Conservation (phyloP, 2,888 invertebrate species). For the Euspilapteryx auroguttella region DNA sequence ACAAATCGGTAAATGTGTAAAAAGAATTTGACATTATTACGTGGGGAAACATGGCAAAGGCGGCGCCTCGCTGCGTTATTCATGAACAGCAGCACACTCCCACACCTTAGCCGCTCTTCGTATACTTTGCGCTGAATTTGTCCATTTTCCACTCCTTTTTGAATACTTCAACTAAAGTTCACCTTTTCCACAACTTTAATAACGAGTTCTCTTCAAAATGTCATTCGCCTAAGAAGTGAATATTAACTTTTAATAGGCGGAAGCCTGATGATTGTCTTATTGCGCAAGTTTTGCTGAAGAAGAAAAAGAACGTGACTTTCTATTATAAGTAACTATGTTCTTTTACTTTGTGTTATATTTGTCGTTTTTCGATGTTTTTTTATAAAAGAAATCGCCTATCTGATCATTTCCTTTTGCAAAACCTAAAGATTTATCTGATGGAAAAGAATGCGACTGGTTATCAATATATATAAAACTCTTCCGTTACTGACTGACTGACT, state of each 20-base stretch:
- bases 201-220: conserved; percentile 2
- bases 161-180: conserved; percentile 14
- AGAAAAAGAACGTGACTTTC: no score
- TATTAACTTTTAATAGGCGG: not conserved
- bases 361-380: not conserved
- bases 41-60: conserved; percentile 30
- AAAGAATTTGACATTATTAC: conserved; percentile 20
- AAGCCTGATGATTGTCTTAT: no score
- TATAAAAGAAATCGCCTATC: no score
- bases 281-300: no score
- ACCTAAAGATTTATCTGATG: no score
- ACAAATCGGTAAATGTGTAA: conserved; percentile 22
- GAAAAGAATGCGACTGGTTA: no score
- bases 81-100: conserved; percentile 21
- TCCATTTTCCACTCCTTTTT: conserved; percentile 29
- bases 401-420: no score
- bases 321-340: no score
- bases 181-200: conserved; percentile 9
- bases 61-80: conserved; percentile 35
- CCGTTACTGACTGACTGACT: no score
- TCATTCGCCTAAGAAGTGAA: conserved; percentile 1
- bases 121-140: conserved; percentile 18
- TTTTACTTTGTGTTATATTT: no score
- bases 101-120: conserved; percentile 19
- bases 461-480: no score